These are phyloP conservation scores for Axis porcinus DNA, from an alignment of 2,113 vertebrate species.

Conservation along the genomic window DNA sequence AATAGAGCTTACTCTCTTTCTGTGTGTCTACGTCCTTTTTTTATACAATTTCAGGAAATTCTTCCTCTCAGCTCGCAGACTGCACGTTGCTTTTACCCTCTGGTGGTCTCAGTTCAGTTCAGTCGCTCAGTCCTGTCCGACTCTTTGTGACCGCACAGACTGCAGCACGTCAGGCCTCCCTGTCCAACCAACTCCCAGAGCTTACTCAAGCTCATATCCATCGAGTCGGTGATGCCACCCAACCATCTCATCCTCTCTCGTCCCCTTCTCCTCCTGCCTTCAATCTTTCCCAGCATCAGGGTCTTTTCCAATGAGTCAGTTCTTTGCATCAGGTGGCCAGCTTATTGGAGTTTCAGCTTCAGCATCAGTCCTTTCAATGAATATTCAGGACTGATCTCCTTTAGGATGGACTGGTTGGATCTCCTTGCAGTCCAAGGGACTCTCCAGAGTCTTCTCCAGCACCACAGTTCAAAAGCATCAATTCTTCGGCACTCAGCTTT, in stretches of 20 bases:
- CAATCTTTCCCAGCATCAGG: neutral
- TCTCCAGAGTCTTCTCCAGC: neutral
- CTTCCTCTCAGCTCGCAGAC: neutral
- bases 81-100: neutral
- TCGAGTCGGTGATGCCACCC: neutral
- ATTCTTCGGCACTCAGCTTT: neutral
- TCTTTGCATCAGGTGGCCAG: neutral
- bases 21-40: neutral
- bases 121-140: too few relatives aligned
- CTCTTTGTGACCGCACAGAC: too few relatives aligned
- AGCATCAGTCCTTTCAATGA: neutral
- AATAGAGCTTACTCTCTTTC: neutral
- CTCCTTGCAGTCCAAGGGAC: neutral
- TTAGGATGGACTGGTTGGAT: neutral
- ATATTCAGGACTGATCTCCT: neutral
- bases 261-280: neutral
- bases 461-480: neutral
- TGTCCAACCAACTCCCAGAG: too few relatives aligned
- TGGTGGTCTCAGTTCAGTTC: neutral
- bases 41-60: neutral
- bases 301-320: neutral
- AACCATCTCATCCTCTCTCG: neutral
- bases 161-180: too few relatives aligned
- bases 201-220: neutral
- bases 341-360: neutral